Conservation (phyloP, 1,140 invertebrate genomes). For the Drosophila mauritiana region DNA sequence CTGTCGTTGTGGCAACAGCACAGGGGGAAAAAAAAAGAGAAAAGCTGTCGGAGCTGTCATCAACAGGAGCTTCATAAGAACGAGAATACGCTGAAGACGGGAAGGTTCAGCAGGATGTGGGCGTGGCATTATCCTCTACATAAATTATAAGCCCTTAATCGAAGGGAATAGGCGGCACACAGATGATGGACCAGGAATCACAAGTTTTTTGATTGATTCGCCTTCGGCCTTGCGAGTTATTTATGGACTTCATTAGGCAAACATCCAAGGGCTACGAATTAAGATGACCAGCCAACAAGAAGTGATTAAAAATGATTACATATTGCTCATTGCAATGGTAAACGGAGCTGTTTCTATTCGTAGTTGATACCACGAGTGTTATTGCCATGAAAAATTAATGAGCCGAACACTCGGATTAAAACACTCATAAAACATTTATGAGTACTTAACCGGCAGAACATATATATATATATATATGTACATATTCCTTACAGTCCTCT, state of each 20-base stretch:
- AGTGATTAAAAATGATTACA: background rate
- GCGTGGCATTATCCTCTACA: constrained; percentile 15
- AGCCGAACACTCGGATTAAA: constrained; percentile 3
- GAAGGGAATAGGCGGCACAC: constrained; percentile 5
- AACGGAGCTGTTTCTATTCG: background rate
- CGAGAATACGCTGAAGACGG: background rate
- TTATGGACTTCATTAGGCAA: constrained; percentile 7
- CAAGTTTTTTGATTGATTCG: constrained; percentile 22
- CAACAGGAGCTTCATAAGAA: constrained; percentile 37
- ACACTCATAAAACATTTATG: constrained; percentile 4
- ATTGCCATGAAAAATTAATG: background rate
- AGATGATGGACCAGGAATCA: constrained; percentile 14
- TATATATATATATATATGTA: background rate
- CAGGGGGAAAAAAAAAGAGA: constrained; percentile 31
- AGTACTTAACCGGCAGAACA: background rate
- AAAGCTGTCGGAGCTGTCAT: constrained; percentile 55
- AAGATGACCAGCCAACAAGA: background rate
- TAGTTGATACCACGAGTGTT: background rate
- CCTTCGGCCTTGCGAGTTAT: constrained; percentile 1
- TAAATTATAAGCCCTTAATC: constrained; percentile 42
- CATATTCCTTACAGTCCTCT: constrained; percentile 21
- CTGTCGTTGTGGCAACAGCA: constrained; percentile 59
- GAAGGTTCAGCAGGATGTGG: constrained; percentile 18
- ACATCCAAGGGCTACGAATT: background rate
- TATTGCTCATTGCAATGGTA: no score